These are phyloP conservation scores for Pollenia griseotomentosa DNA, from an alignment of 2,888 invertebrate species.

Conservation along the genomic window DNA sequence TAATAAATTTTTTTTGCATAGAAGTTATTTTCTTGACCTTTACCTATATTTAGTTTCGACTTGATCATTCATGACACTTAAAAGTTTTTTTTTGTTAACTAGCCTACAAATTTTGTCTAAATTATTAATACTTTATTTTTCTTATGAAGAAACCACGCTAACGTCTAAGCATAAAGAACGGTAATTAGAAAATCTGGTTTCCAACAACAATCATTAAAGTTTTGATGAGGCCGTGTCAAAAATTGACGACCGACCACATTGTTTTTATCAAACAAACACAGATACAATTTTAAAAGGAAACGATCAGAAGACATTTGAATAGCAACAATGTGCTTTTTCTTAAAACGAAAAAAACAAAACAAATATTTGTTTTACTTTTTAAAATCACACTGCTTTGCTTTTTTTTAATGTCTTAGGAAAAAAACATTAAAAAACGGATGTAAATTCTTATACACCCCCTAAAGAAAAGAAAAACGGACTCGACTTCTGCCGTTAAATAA, in stretches of 20 bases:
- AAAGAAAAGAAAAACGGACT: constrained; percentile 30
- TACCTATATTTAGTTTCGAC: no score
- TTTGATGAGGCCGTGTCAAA: constrained; percentile 40
- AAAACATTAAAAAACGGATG: constrained; percentile 66
- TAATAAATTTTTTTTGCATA: no score
- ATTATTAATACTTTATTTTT: not conserved
- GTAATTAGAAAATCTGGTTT: constrained; percentile 1
- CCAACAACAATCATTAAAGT: not conserved
- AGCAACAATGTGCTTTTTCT: not conserved
- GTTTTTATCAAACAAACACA: constrained; percentile 34
- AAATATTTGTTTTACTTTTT: constrained; percentile 8
- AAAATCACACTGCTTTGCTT: not conserved
- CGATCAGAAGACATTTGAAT: constrained; percentile 34
- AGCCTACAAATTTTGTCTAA: not conserved
- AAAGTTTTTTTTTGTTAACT: no score
- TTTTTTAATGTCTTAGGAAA: not conserved
- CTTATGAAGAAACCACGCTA: no score
- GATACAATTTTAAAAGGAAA: not conserved
- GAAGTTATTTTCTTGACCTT: no score
- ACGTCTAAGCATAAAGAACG: not conserved
- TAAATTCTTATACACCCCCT: constrained; percentile 58
- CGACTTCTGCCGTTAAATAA: constrained; percentile 4
- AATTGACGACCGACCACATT: constrained; percentile 39
- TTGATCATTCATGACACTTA: no score
- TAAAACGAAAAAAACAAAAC: not conserved